Conservation (phyloP, 2,888 invertebrate genomes). For the Trichopria drosophilae region DNA sequence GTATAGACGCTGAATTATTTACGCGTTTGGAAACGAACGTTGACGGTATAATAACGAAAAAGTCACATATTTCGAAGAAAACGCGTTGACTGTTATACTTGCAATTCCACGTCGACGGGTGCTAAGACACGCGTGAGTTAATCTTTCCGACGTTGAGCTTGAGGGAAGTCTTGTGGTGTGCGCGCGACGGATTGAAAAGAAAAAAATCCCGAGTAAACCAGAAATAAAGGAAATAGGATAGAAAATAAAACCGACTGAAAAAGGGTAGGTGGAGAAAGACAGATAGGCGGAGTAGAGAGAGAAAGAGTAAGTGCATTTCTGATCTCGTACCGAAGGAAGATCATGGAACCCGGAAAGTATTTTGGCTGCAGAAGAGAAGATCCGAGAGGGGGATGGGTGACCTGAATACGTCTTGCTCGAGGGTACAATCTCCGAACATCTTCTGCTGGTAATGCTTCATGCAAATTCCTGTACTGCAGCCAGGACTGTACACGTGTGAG, state of each 20-base stretch:
- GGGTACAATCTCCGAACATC: conserved; percentile 41
- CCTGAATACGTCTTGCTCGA: conserved; percentile 54
- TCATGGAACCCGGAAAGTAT: conserved; percentile 10
- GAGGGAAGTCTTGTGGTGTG: too few relatives aligned
- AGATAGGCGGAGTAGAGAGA: neutral
- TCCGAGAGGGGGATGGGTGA: conserved; percentile 34
- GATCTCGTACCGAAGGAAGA: neutral
- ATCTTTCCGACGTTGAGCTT: too few relatives aligned
- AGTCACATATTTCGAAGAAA: too few relatives aligned
- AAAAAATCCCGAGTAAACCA: too few relatives aligned
- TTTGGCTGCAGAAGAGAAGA: conserved; percentile 19
- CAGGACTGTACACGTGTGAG: too few relatives aligned
- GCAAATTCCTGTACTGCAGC: conserved; percentile 14
- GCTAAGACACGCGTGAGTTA: too few relatives aligned
- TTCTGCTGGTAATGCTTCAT: conserved; percentile 17
- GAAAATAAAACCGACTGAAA: neutral
- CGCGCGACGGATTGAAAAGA: too few relatives aligned
- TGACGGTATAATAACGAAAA: too few relatives aligned
- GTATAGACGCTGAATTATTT: too few relatives aligned
- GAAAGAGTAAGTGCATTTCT: neutral
- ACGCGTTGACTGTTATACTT: too few relatives aligned
- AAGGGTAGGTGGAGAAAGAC: neutral
- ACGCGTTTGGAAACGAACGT: too few relatives aligned
- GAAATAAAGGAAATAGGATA: conserved; percentile 7
- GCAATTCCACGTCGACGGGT: too few relatives aligned